phyloP scores from a whole-genome alignment of 2,113 vertebrate species.

The Corythaixoides concolor region DNA sequence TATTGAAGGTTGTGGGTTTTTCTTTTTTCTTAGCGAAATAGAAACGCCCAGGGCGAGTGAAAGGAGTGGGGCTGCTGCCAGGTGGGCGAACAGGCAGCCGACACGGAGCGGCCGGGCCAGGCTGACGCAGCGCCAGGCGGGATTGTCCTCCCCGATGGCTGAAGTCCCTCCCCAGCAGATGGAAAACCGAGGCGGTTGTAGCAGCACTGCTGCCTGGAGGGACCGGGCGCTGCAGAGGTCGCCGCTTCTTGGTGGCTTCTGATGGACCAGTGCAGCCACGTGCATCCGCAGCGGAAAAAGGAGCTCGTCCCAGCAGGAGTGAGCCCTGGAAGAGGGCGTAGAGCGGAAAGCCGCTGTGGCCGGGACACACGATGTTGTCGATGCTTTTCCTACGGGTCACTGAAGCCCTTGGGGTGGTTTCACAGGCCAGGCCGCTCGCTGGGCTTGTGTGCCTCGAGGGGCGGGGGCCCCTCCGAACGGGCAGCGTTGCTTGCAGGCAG shows the following conservation, averaged over 20 bases:
- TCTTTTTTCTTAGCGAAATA: background rate
- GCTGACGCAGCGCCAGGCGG: background rate
- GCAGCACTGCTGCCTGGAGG: background rate
- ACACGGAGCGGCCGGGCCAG: background rate
- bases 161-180: background rate
- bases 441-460: background rate
- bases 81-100: background rate
- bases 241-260: background rate
- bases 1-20: background rate
- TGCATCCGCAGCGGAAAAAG: background rate
- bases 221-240: background rate
- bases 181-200: rapidly evolving
- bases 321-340: background rate
- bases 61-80: background rate
- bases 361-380: rapidly evolving
- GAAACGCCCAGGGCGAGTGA: background rate
- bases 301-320: background rate
- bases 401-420: background rate
- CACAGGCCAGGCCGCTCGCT: background rate
- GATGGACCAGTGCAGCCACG: background rate
- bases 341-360: background rate
- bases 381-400: background rate
- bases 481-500: background rate
- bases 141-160: background rate
- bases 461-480: background rate